Evolutionary conservation across 2,113 vertebrate species (phyloP).

Genomic region (Ammodytes marinus): DNA sequence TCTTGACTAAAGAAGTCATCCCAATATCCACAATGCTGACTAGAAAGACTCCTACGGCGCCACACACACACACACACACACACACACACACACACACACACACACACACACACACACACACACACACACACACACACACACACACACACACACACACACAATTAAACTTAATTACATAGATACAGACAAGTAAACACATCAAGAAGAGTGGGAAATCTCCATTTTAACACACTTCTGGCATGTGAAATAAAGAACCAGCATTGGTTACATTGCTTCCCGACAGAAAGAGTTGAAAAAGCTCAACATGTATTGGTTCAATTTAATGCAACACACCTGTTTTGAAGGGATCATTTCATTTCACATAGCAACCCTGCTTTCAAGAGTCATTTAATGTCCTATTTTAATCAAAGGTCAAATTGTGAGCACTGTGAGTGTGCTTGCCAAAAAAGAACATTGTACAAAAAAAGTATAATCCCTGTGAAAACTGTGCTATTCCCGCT

Average conservation of each 20-base stretch:
- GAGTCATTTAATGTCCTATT: slow-evolving; percentile 1
- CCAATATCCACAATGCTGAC: background rate
- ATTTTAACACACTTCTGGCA: slow-evolving; percentile 23
- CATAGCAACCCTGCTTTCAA: slow-evolving; percentile 5
- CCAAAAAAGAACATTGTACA: background rate
- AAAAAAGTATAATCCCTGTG: background rate
- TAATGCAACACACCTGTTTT: background rate
- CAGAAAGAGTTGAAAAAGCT: no score
- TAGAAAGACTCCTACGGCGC: slow-evolving; percentile 2
- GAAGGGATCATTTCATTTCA: background rate
- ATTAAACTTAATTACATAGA: slow-evolving; percentile 2
- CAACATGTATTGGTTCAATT: background rate
- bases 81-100: no score
- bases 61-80: no score
- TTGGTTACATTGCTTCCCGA: no score
- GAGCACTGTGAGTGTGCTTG: background rate
- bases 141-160: no score
- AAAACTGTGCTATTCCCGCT: background rate
- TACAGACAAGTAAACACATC: slow-evolving; percentile 15
- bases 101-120: no score
- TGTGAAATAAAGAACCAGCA: background rate
- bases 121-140: no score
- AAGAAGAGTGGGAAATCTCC: slow-evolving; percentile 11
- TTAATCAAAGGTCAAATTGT: background rate
- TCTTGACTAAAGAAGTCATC: slow-evolving; percentile 21